Evolutionary conservation across 2,113 vertebrate species (phyloP).

Genomic region (Cephalopholis sonnerati): DNA sequence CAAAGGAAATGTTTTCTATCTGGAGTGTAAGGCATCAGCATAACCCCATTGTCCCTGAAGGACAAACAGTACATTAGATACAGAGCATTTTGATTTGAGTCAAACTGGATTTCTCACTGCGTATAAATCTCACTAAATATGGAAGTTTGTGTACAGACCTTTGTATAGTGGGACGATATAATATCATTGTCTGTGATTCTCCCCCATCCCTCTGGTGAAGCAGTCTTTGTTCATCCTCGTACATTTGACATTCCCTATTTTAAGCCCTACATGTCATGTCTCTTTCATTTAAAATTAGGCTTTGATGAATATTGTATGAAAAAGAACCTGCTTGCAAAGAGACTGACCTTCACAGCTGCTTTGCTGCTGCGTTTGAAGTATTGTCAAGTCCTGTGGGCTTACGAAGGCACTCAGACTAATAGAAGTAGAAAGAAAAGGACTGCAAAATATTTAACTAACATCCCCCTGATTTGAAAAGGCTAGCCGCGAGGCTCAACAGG

Average conservation of each 20-base stretch:
- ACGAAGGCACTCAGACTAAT: constrained; percentile 63
- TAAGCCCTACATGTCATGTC: constrained; percentile 69
- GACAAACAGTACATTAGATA: constrained; percentile 31
- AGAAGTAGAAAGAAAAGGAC: constrained; percentile 57
- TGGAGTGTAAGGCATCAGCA: not conserved
- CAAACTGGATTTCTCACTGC: constrained; percentile 11
- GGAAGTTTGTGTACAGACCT: constrained; percentile 5
- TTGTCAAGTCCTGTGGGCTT: constrained; percentile 70
- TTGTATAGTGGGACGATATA: constrained; percentile 17
- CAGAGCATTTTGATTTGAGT: constrained; percentile 13
- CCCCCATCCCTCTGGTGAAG: constrained; percentile 18
- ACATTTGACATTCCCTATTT: constrained; percentile 68
- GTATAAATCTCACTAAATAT: constrained; percentile 23
- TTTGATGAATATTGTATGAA: constrained; percentile 84
- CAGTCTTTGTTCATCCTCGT: constrained; percentile 63
- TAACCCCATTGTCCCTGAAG: constrained; percentile 16
- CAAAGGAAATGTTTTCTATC: constrained; percentile 19
- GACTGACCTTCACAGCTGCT: constrained; percentile 78
- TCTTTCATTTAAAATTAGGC: constrained; percentile 80
- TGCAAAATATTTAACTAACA: constrained; percentile 75
- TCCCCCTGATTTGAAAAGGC: constrained; percentile 70
- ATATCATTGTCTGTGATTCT: constrained; percentile 29
- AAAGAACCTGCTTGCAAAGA: constrained; percentile 69
- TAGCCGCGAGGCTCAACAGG: constrained; percentile 64
- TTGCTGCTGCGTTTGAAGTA: constrained; percentile 71